These are phyloP conservation scores for Nematopogon swammerdamellus DNA, from an alignment of 2,888 invertebrate genomes.

Conservation along the genomic window DNA sequence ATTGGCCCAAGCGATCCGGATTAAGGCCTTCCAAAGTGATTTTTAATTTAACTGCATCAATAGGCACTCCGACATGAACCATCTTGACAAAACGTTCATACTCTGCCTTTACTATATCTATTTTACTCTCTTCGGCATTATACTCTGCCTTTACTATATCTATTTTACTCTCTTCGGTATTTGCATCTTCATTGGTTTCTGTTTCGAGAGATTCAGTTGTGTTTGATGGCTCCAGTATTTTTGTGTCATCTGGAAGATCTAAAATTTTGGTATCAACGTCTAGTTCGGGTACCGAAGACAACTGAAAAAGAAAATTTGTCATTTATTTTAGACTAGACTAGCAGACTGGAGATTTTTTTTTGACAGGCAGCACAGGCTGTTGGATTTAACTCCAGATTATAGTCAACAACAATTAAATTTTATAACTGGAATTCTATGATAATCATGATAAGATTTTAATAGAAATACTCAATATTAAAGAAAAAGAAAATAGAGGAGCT, in stretches of 20 bases:
- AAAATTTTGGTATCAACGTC: constrained; percentile 15
- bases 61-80: constrained; percentile 85
- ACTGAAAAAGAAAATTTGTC: constrained; percentile 27
- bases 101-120: constrained; percentile 56
- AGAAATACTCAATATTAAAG: too few species aligned
- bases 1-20: constrained; percentile 65
- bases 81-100: constrained; percentile 84
- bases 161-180: constrained; percentile 12
- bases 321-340: constrained; percentile 1
- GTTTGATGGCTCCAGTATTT: constrained; percentile 10
- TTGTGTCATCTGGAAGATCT: constrained; percentile 12
- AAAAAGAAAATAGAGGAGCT: too few species aligned
- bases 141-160: constrained; percentile 63
- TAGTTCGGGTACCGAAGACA: constrained; percentile 52
- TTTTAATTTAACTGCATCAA: constrained; percentile 77
- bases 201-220: constrained; percentile 6
- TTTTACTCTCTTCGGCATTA: constrained; percentile 20
- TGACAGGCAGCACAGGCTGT: too few species aligned
- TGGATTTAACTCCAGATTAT: too few species aligned
- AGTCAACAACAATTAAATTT: too few species aligned
- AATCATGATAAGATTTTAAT: too few species aligned
- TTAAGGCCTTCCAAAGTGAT: constrained; percentile 81
- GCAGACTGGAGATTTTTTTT: too few species aligned
- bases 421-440: too few species aligned
- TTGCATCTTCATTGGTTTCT: constrained; percentile 10